Percentiles rank a stretch among this genome's conserved stretches.
These are phyloP conservation scores for Idaea straminata DNA, from an alignment of 2,888 invertebrate genomes.

Conservation along the genomic window DNA sequence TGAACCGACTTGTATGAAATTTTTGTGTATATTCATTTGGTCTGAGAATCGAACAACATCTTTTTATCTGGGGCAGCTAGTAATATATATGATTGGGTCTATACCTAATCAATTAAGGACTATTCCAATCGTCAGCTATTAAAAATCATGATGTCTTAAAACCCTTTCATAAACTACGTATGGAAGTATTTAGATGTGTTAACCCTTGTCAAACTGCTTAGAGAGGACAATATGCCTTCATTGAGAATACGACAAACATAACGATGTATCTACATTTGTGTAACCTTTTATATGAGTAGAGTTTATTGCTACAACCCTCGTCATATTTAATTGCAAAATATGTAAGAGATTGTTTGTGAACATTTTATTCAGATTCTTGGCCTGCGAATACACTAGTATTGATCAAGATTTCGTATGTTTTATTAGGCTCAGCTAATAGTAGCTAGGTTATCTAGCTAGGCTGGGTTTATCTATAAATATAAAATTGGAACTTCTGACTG, in stretches of 20 bases:
- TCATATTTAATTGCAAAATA: conserved; percentile 21
- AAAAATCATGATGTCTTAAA: background rate
- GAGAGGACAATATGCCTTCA: background rate
- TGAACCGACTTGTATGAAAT: no score
- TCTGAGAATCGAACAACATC: no score
- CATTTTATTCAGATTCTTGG: background rate
- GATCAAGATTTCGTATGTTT: no score
- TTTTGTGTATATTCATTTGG: no score
- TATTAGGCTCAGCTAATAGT: no score
- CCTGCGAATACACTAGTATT: background rate
- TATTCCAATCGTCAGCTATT: background rate
- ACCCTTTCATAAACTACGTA: background rate
- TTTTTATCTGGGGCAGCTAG: no score
- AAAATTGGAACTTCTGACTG: no score
- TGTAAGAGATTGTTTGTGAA: background rate
- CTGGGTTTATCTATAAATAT: no score
- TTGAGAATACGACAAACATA: background rate
- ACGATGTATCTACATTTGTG: background rate
- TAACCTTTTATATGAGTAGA: conserved; percentile 12
- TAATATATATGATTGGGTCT: no score
- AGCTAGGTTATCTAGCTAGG: no score
- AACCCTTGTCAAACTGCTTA: background rate
- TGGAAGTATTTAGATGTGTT: background rate
- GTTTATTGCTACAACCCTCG: conserved; percentile 17
- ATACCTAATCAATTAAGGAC: no score